Evolutionary conservation across 2,797 vertebrate species (phyloP), one percentile per base, ranked within the genome.

Genomic region (Neosalanx taihuensis): DNA sequence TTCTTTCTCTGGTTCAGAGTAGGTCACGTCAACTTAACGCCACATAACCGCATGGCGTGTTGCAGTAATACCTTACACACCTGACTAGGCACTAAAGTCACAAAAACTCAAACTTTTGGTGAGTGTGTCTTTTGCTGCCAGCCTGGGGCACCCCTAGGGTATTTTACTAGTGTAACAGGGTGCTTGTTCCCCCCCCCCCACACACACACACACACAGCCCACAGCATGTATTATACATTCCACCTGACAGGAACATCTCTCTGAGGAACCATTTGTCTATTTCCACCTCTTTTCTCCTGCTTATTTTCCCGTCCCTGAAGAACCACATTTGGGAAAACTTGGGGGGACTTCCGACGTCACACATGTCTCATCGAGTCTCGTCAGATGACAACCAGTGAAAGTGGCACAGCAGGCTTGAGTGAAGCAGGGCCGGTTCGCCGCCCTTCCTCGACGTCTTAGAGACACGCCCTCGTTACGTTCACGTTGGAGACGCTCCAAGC

Each of bases 171-270:
- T 79, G 74, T 78, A 82, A 75, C 81, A 72, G 65, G 68, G 74
- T 79, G 85, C 83, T 88, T 86, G 87, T 88, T 90, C 85, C 82
- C 81, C 53, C 79, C 74, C 80, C 76, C 9, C 41, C 23, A 26
- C 23, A 26, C 23, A 26, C 23, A 26, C 23, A 26, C 10, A 2
- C 7, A 46, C 41, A 46, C 41, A 13, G 7, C 41, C 41, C 61
- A 71, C 63, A 67, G 74, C 82, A 91, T 88, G 85, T 82, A 89
- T 90, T 88, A 89, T 87, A 88, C 84, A 89, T 87, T 78, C 83
- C 83, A 87, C 84, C 79, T 76, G 79, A 73, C 67, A 80, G 70
- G 75, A 76, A 78, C 83, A 83, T 87, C 79, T 87, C 85, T 86
- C 85, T 58, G 61, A 76, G 78, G 80, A 85, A 83, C 87, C 70